Base-by-base conservation (phyloP, 1,140 invertebrate genomes). In the Nasonia longicornis region DNA sequence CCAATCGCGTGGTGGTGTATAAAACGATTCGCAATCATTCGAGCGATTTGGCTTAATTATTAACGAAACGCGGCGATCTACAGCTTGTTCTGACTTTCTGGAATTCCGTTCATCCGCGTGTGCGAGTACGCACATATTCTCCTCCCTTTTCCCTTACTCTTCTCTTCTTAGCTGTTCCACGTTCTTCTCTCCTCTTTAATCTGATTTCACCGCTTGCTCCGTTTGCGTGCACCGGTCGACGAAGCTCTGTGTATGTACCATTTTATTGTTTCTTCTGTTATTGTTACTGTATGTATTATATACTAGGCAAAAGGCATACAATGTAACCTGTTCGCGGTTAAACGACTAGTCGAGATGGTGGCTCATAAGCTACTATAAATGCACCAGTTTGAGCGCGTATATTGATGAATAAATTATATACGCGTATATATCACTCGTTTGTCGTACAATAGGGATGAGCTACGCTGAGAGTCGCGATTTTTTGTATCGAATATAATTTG, bases 191-290 rank as follows among this genome's bases (percentile, higher is more conserved):
- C 67, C 66, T 76, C 38, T 64, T 77, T 72, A 71, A 81, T 81
- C 80, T 72, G 45, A 77, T 81, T 81, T 73, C 11, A 29, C 22
- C 35, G 12, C 71, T 66, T 31, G 7, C 48, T 74, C 26, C 20
- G 26, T 26, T 63, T n/a, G 31, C 70, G 63, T 64, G 26, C 48
- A 73, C 35, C 35, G 66, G 52, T 6, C 10, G 66, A 29, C 26
- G 8, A 29, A 29, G n/a, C 64, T 67, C 16, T 22, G 26, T 67
- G 64, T 73, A 78, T n/a, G 52, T 81, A 52, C 63, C 63, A 66
- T 81, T 70, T 81, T 76, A 66, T 76, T 81, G 64, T 81, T 81
- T 22, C 70, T 74, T 63, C 6, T 75, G 14, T 75, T 75, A 75
- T 58, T 75, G 14, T 20, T 31, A 58, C 52, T 58, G 52, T 64